These are phyloP conservation scores for Virgularia gustaviana DNA, from an alignment of 92 coral and sea anemone genomes.

Conservation along the genomic window DNA sequence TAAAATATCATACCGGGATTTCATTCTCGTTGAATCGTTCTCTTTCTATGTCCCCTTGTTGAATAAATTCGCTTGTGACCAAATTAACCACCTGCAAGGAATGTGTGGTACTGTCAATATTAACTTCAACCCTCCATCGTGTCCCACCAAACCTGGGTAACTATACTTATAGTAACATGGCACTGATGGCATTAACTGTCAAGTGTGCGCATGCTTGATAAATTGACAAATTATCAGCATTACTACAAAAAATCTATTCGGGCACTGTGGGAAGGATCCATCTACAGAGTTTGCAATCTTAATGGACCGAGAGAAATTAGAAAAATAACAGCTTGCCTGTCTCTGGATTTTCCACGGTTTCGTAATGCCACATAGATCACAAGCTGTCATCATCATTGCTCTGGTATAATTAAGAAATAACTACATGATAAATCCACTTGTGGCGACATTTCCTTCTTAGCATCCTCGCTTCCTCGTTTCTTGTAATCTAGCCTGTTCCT, in stretches of 20 bases:
- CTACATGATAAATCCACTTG: background rate
- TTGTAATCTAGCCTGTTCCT: no score
- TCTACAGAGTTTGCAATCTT: background rate
- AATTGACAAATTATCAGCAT: no score
- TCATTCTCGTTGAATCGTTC: conserved; percentile 62
- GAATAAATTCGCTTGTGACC: conserved; percentile 93
- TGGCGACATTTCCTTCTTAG: no score
- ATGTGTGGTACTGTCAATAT: no score
- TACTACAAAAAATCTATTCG: no score
- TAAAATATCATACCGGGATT: conserved; percentile 23
- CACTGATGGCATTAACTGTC: no score
- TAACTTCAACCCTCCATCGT: no score
- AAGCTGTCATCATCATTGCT: conserved; percentile 99
- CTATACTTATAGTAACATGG: no score
- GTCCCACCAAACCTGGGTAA: no score
- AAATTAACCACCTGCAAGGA: conserved; percentile 82
- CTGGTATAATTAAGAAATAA: conserved; percentile 5
- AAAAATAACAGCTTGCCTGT: conserved; percentile 63
- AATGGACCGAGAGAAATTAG: background rate
- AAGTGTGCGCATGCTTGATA: no score
- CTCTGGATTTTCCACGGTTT: conserved; percentile 96
- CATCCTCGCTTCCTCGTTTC: no score
- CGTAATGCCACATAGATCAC: conserved; percentile 91
- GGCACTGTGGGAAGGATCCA: background rate
- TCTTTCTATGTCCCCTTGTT: conserved; percentile 97